Evolutionary conservation across 1,140 invertebrate genomes (phyloP), one percentile per base, ranked within the genome.

Genomic region (Tribolium madens): DNA sequence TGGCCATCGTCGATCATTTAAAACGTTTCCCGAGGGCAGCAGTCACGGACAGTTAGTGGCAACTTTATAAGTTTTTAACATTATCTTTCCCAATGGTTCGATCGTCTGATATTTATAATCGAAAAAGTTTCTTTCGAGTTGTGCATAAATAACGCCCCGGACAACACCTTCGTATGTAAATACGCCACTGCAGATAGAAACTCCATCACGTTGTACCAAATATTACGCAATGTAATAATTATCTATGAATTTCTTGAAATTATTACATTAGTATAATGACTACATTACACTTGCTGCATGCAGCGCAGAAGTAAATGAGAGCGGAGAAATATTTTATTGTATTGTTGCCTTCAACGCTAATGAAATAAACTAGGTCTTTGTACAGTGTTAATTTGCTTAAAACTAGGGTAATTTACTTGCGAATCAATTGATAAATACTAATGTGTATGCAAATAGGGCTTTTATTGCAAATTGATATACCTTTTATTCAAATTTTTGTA

Each of bases 61-160:
- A 75, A 79, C 70, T 76, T 79, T 53, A 53, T 76, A 78, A 78
- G 74, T 76, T 79, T 79, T 76, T 79, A 76, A 73, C 42, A 71
- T 79, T 71, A 79, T 79, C 75, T 73, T 76, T 79, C 77, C 77
- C 77, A 76, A 47, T 31, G 77, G 77, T 76, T 79, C 77, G 77
- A 79, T 79, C 72, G 50, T 10, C 75, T 13, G 69, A 79, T 79
- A 79, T 79, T 79, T 79, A 79, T 79, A 79, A 79, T 79, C 74
- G 77, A 79, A 79, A 78, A 76, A 79, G 26, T 79, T 79, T 76
- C 26, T 18, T 31, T 46, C 60, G 13, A 36, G 9, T 57, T 68
- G 14, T 53, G 72, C 60, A 76, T 76, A 76, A 76, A 70, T 70
- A 76, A 76, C 18, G 31, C 14, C 48, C 6, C 33, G n/a, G n/a